Base-by-base conservation (phyloP, 2,113 vertebrate species). In the Tragelaphus scriptus region DNA sequence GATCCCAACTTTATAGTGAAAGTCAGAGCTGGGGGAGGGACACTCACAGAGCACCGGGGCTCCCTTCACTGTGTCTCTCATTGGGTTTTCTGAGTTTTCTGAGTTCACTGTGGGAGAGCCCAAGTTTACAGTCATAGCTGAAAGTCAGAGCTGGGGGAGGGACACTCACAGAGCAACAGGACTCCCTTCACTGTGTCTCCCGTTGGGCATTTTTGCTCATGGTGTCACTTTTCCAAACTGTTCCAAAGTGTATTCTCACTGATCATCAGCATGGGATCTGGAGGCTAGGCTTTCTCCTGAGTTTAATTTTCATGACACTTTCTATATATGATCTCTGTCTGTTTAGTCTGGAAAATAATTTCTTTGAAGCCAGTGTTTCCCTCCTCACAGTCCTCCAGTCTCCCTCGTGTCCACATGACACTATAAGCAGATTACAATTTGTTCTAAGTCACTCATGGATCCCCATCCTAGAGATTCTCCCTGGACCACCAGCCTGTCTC, bases 131-230 rank as follows among this genome's bases (percentile, higher is more conserved):
- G 11, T n/a, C n/a, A n/a, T n/a, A n/a, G n/a, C n/a, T 55, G 32
- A 53, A 8, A 23, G 51, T 36, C 28, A 7, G 7, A 1, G 13
- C 6, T 0, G 2, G 30, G 17, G 16, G 17, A 25, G 28, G 32
- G 51, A 53, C 17, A 0, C 17, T 53, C 49, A 32, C 49, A 53
- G n/a, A n/a, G n/a, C n/a, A n/a, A n/a, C n/a, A 51, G 10, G 30
- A 6, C 51, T 25, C 16, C 80, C 10, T n/a, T 82, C 51, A 14
- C 30, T 13, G 5, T 82, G 5, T 82, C 3, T 55, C 49, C 32
- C 1, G 0, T 4, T n/a, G 80, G 80, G 1, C 30, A 82, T 82
- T 55, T 14, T n/a, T 32, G 5, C 1, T 55, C 80, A 23, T 1
- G 17, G 30, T 0, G 16, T 82, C 19, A 82, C 51, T 55, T n/a